Conservation (phyloP, 2,797 vertebrate genomes). For the Channa striata region DNA sequence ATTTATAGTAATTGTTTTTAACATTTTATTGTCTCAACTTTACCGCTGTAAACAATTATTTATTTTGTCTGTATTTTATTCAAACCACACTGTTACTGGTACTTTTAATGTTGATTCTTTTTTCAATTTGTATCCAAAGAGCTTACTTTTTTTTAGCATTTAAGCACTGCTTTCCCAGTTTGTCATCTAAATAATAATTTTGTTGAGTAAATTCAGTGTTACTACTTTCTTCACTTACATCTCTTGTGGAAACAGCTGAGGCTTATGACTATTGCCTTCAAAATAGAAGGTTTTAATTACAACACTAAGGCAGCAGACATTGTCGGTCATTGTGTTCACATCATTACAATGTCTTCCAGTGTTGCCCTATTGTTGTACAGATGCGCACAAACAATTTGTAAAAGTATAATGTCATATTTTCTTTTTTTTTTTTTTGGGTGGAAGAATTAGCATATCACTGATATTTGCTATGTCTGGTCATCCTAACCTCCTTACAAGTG, state of each 20-base stretch:
- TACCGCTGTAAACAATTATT: constrained; percentile 65
- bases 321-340: constrained; percentile 29
- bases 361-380: constrained; percentile 49
- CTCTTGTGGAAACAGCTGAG: constrained; percentile 2
- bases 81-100: constrained; percentile 19
- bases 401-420: constrained; percentile 23
- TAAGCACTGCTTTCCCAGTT: constrained; percentile 17
- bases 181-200: constrained; percentile 25
- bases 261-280: constrained; percentile 17
- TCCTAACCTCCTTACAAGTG: constrained; percentile 30
- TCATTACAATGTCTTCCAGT: constrained; percentile 70
- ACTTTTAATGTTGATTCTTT: constrained; percentile 28
- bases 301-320: constrained; percentile 57
- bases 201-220: constrained; percentile 37
- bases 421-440: not conserved
- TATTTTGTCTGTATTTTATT: constrained; percentile 52
- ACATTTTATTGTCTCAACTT: constrained; percentile 24
- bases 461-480: constrained; percentile 24
- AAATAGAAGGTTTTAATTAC: constrained; percentile 10
- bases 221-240: constrained; percentile 14
- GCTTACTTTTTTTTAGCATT: constrained; percentile 22
- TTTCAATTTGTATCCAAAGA: constrained; percentile 63
- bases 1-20: constrained; percentile 57
- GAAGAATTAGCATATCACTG: constrained; percentile 43
- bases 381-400: constrained; percentile 45